Base-by-base conservation (phyloP, 2,797 vertebrate species). In the Catostomus latipinnis region DNA sequence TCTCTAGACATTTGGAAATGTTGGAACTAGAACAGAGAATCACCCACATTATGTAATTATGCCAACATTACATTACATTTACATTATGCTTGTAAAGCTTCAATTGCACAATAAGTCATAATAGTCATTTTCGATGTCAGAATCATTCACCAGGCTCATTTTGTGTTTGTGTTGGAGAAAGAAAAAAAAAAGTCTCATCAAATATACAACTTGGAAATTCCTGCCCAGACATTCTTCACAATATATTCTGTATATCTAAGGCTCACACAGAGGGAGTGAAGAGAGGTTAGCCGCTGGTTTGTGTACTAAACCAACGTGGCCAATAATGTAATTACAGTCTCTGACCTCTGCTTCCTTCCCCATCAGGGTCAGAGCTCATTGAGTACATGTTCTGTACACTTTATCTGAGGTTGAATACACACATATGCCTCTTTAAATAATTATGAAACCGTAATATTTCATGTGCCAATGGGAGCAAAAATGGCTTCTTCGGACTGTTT, bases 91-190 rank as follows among this genome's bases (percentile, higher is more conserved):
- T 49, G 0, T 22, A 49, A 22, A 22, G 60, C 5, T 60, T 60
- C 62, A 74, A 62, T 74, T 62, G 48, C 58, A 52, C 57, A n/a
- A 62, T 62, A 50, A 65, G 22, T 57, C 6, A 22, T 22, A 76
- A 0, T 22, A 34, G 34, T 34, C 34, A 74, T 62, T 52, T 62
- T 43, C 71, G 52, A 58, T 52, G 13, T n/a, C 58, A 43, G 6
- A 62, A 14, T 11, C 12, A 8, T 43, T 50, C 48, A 18, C 5
- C 46, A 34, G 34, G 34, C 34, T n/a, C 0, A 0, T 62, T 52
- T 74, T 62, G 16, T 63, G 16, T 49, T 52, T 48, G 6, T 34
- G 34, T 34, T 34, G 1, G 22, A 22, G 22, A 22, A 22, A 22
- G 2, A 22, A 22, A 22, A 22, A 34, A 34, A 16, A 14, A 49